Evolutionary conservation across 1,140 invertebrate species (phyloP).

Genomic region (Himalopsyche phryganea): DNA sequence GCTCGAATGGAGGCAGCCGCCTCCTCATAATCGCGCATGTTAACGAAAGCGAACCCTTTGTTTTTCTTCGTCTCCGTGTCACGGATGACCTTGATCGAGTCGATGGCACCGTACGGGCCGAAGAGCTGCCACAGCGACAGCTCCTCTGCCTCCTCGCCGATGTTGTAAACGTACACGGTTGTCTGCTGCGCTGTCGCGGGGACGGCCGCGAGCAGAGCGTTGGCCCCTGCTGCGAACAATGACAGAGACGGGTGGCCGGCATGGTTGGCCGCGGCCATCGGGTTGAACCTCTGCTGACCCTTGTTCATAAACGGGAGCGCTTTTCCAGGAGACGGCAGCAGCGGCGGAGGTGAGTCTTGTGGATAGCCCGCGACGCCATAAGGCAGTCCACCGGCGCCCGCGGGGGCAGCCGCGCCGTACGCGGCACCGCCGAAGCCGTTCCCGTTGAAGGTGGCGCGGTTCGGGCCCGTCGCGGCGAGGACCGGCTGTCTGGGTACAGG

Average conservation of each 20-base stretch:
- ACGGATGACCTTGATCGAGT: conserved; percentile 96
- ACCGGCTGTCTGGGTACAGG: conserved; percentile 31
- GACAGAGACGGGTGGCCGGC: conserved; percentile 37
- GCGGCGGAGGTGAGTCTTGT: conserved; percentile 43
- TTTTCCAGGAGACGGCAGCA: conserved; percentile 50
- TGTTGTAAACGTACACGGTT: conserved; percentile 82
- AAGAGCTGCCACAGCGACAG: conserved; percentile 99
- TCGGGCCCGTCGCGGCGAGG: conserved; percentile 33
- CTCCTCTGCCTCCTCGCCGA: conserved; percentile 97
- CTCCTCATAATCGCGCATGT: conserved; percentile 99
- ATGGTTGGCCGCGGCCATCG: conserved; percentile 49
- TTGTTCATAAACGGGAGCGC: conserved; percentile 51
- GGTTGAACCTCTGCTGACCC: conserved; percentile 50
- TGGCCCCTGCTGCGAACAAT: conserved; percentile 41
- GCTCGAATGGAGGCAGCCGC: conserved; percentile 95
- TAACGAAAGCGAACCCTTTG: conserved; percentile 99
- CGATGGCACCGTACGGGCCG: conserved; percentile 97
- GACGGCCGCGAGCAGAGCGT: conserved; percentile 32
- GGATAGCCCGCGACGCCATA: conserved; percentile 40
- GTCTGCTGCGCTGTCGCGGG: conserved; percentile 39
- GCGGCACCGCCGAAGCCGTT: conserved; percentile 30
- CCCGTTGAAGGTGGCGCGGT: conserved; percentile 37
- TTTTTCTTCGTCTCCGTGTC: conserved; percentile 98
- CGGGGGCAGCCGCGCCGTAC: conserved; percentile 37
- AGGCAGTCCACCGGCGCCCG: conserved; percentile 36